Base-by-base conservation (phyloP, 2,113 vertebrate genomes). In the Theropithecus gelada region DNA sequence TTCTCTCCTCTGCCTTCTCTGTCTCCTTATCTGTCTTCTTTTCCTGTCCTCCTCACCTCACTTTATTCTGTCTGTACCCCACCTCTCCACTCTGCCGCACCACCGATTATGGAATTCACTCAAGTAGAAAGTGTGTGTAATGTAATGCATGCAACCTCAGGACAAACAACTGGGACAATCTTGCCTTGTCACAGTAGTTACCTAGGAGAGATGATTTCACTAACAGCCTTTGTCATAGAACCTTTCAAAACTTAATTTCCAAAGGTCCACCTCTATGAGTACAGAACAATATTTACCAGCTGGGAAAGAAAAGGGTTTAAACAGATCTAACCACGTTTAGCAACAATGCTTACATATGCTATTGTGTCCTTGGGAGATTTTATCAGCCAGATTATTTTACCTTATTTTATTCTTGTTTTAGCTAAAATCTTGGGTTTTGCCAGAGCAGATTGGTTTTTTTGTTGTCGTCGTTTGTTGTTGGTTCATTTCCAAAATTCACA, bases 191-290 rank as follows among this genome's bases (percentile, higher is more conserved):
- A 0, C 76, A 23, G 75, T 57, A 25, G 88, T 95, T 96, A 91
- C 84, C 50, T 59, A 78, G 93, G 94, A 95, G 92, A 80, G 81
- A 78, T 76, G 38, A 86, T 87, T 95, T 96, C 72, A 94, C 80
- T 78, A 92, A 82, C 43, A 90, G 73, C 38, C 57, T 88, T 68
- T 92, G 84, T 91, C 92, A 92, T 75, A 73, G 96, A 94, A 76
- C 40, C 81, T 91, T 96, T 94, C 81, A 79, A 82, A 97, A 93
- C 91, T 64, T 88, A 83, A 96, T 97, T 92, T 91, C 88, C 86
- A 82, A 79, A 93, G 82, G 76, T 86, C 83, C 4, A 8, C 55
- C 52, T 87, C 82, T 93, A 57, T 92, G 50, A 93, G 82, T 10
- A 14, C 38, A 91, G 91, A 91, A 96, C 68, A 82, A 40, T 25